These are phyloP conservation scores for Liolophura sinensis DNA, from an alignment of 1,140 invertebrate genomes.

Conservation along the genomic window DNA sequence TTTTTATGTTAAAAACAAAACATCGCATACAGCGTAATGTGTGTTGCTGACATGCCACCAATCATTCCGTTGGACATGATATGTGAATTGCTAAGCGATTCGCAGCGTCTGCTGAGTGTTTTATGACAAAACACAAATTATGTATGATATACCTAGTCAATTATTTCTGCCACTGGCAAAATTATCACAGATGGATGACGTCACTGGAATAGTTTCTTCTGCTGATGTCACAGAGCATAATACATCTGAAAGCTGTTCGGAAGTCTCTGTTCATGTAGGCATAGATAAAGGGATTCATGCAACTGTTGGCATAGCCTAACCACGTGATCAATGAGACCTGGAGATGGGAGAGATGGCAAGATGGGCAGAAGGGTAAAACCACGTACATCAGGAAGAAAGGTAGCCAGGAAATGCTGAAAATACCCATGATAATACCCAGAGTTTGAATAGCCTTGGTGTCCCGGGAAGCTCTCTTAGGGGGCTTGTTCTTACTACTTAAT, in stretches of 20 bases:
- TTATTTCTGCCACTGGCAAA: too few species aligned
- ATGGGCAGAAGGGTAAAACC: slow-evolving; percentile 45
- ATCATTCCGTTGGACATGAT: too few species aligned
- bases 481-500: slow-evolving; percentile 30
- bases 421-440: slow-evolving; percentile 57
- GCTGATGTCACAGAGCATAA: too few species aligned
- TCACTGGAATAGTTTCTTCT: too few species aligned
- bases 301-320: slow-evolving; percentile 89
- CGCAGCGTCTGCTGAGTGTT: too few species aligned
- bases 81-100: too few species aligned
- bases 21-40: too few species aligned
- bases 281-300: slow-evolving; percentile 80
- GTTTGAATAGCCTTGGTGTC: slow-evolving; percentile 66
- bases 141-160: too few species aligned
- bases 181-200: too few species aligned
- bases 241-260: slow-evolving; percentile 75
- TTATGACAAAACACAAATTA: too few species aligned
- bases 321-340: slow-evolving; percentile 48
- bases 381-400: slow-evolving; percentile 58
- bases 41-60: too few species aligned
- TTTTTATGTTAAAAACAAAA: too few species aligned
- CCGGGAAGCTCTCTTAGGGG: slow-evolving; percentile 30
- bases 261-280: slow-evolving; percentile 92
- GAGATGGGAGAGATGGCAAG: slow-evolving; percentile 42
- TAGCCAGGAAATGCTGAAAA: slow-evolving; percentile 57